These are phyloP conservation scores for Marmota monax DNA, from an alignment of 2,113 vertebrate genomes.

Conservation along the genomic window DNA sequence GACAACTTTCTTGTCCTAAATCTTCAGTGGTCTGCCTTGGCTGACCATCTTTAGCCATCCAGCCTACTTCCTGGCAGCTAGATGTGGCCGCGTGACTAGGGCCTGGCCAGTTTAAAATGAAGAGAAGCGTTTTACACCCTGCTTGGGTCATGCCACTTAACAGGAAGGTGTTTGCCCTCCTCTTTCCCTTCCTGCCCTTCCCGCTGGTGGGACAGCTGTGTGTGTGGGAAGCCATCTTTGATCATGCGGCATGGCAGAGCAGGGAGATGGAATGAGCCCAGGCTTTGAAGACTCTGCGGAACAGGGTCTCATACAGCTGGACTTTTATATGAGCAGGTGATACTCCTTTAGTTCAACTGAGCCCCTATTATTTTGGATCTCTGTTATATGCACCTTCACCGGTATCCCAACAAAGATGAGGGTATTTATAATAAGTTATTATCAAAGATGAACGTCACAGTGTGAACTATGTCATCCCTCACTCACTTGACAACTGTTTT, in stretches of 20 bases:
- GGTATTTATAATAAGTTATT: neutral
- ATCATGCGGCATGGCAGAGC: neutral
- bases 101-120: neutral
- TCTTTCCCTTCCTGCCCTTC: neutral
- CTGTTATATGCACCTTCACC: neutral
- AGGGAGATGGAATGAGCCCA: neutral
- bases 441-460: neutral
- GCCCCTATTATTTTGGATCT: neutral
- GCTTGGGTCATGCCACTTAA: neutral
- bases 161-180: neutral
- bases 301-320: neutral
- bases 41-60: neutral
- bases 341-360: neutral
- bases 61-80: neutral
- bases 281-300: neutral
- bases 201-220: neutral
- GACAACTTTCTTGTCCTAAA: neutral
- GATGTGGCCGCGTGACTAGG: neutral
- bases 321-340: neutral
- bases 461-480: neutral
- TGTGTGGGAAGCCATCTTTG: neutral
- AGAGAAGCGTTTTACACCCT: neutral
- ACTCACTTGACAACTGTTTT: neutral
- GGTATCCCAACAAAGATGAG: neutral
- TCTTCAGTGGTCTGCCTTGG: neutral